Conservation (phyloP, 2,113 vertebrate species). For the Engraulis encrasicolus region DNA sequence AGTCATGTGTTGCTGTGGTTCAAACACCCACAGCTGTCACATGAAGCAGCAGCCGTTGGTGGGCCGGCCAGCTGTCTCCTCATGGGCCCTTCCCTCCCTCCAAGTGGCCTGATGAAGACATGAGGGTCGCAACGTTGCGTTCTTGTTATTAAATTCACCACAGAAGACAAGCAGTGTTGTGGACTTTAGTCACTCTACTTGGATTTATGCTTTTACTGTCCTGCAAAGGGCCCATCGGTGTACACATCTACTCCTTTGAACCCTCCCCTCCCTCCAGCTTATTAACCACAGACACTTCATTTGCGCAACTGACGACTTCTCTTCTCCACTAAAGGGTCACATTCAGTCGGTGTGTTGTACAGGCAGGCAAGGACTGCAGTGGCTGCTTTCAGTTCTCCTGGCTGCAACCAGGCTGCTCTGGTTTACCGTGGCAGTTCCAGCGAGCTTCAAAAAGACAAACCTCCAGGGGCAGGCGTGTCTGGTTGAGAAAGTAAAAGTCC, state of each 20-base stretch:
- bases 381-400: background rate
- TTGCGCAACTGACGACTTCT: background rate
- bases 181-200: too few species aligned
- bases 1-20: background rate
- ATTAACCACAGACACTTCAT: constrained; percentile 20
- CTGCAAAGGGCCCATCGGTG: too few species aligned
- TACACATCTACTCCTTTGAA: too few species aligned
- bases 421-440: background rate
- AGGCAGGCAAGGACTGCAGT: background rate
- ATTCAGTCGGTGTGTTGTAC: too few species aligned
- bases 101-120: background rate
- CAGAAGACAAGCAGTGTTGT: too few species aligned
- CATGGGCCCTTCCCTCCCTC: background rate
- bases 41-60: background rate
- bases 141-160: too few species aligned
- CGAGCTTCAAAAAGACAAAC: background rate
- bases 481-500: too few species aligned
- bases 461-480: too few species aligned
- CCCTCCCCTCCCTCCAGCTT: too few species aligned
- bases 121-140: too few species aligned
- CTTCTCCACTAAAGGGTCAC: background rate
- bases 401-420: background rate
- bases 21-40: background rate
- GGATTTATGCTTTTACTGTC: too few species aligned
- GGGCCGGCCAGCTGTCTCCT: background rate